Percentiles rank a stretch among this genome's conserved stretches.
Evolutionary conservation across 64 coral and sea anemone species (phyloP).

Genomic region (Stichodactyla helianthus): DNA sequence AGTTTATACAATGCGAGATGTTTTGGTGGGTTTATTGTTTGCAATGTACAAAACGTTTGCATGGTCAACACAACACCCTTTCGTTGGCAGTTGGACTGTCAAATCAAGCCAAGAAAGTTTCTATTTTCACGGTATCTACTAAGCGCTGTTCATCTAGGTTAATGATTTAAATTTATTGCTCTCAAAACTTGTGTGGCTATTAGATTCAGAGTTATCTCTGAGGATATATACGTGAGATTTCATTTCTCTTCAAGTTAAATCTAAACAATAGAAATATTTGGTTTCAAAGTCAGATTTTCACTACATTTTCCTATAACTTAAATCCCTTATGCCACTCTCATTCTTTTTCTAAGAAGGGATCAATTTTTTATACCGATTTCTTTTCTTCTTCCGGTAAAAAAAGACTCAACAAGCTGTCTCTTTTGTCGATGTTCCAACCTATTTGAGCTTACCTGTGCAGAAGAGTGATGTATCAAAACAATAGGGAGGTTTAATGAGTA

Average conservation of each 20-base stretch:
- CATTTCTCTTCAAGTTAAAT: background rate
- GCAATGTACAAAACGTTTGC: constrained; percentile 1
- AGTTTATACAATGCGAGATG: background rate
- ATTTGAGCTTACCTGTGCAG: too few species aligned
- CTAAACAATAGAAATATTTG: background rate
- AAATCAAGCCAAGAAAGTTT: background rate
- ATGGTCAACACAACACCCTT: background rate
- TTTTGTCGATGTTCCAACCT: too few species aligned
- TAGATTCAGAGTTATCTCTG: background rate
- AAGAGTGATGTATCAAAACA: too few species aligned
- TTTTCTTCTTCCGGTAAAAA: too few species aligned
- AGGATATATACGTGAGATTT: background rate
- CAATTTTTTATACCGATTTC: too few species aligned
- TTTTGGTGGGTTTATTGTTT: constrained; percentile 25
- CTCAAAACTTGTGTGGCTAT: background rate
- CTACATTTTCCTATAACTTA: background rate
- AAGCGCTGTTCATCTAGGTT: background rate
- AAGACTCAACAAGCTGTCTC: too few species aligned
- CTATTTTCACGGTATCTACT: background rate
- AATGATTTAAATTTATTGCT: background rate
- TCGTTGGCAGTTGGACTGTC: background rate
- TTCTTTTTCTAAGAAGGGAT: too few species aligned
- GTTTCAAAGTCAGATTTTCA: background rate
- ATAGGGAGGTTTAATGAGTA: too few species aligned
- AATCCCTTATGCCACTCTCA: background rate